Conservation (phyloP, 2,797 vertebrate genomes). For the Xenopus petersii region DNA sequence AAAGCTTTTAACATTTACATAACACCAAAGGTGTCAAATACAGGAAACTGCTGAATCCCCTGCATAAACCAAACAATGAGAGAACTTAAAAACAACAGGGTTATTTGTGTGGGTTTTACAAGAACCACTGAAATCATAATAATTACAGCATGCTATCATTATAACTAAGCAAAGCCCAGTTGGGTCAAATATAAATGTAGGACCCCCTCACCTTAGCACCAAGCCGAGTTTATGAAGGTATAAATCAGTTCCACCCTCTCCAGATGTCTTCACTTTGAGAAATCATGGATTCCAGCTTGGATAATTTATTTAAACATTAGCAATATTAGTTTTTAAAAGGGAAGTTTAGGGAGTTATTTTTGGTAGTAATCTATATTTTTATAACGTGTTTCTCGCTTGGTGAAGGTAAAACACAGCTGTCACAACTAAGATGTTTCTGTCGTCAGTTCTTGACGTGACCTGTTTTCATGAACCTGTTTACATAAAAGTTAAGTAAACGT, state of each 20-base stretch:
- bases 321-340: conserved; percentile 24
- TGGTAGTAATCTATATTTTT: conserved; percentile 19
- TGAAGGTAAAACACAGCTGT: background rate
- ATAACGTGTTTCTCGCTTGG: background rate
- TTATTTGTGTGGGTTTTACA: conserved; percentile 49
- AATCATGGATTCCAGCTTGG: conserved; percentile 31
- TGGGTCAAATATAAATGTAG: conserved; percentile 39
- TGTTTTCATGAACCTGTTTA: no score
- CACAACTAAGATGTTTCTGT: conserved; percentile 10
- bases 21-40: conserved; percentile 30
- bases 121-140: conserved; percentile 37
- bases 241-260: conserved; percentile 21
- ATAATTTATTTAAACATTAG: conserved; percentile 39
- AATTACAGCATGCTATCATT: conserved; percentile 34
- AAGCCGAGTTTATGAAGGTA: conserved; percentile 16
- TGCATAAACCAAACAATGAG: conserved; percentile 38
- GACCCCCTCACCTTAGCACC: conserved; percentile 23
- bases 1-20: conserved; percentile 25
- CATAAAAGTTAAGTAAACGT: no score
- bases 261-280: conserved; percentile 29
- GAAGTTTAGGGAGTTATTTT: conserved; percentile 34
- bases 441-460: background rate
- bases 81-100: conserved; percentile 38
- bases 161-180: conserved; percentile 21
- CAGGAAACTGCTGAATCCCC: conserved; percentile 32